A percentile compares a stretch with the other conserved stretches of the same genome.
Conservation (phyloP, 2,888 invertebrate genomes). For the Odontothrips loti region DNA sequence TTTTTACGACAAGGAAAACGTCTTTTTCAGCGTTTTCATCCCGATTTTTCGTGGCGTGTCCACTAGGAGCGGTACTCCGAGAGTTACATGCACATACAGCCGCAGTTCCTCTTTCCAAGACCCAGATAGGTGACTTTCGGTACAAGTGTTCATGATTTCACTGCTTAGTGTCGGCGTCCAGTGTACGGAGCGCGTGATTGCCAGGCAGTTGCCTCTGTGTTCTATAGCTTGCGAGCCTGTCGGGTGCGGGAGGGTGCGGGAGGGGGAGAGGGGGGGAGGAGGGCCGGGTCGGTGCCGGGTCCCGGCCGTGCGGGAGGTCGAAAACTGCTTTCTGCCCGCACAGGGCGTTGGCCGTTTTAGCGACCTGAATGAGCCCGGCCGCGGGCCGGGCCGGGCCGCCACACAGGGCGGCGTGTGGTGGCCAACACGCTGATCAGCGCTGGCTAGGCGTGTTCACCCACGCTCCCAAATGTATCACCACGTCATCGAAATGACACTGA, state of each 20-base stretch:
- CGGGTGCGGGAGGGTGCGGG: not conserved
- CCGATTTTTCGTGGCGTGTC: too few species aligned
- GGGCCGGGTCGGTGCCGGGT: not conserved
- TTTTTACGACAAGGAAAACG: too few species aligned
- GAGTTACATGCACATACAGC: too few species aligned
- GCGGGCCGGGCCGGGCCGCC: not conserved
- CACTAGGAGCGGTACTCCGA: too few species aligned
- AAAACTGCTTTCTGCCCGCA: not conserved
- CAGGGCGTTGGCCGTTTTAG: conserved; percentile 16
- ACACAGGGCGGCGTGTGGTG: not conserved
- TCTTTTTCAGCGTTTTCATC: too few species aligned
- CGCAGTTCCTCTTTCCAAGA: too few species aligned
- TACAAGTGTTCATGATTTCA: too few species aligned
- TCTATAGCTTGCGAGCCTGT: too few species aligned
- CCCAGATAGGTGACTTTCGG: too few species aligned
- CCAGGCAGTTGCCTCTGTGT: too few species aligned
- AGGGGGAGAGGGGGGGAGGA: not conserved
- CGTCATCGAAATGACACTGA: not conserved
- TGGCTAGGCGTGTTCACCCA: not conserved
- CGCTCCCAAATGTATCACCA: not conserved
- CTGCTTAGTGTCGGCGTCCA: too few species aligned
- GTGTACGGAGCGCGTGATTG: too few species aligned
- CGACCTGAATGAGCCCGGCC: not conserved
- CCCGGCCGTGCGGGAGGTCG: not conserved
- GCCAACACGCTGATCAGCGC: not conserved